Base-by-base conservation (phyloP, 30 jellyfish, hydroid and myxozoan species). In the Catostylus mosaicus region DNA sequence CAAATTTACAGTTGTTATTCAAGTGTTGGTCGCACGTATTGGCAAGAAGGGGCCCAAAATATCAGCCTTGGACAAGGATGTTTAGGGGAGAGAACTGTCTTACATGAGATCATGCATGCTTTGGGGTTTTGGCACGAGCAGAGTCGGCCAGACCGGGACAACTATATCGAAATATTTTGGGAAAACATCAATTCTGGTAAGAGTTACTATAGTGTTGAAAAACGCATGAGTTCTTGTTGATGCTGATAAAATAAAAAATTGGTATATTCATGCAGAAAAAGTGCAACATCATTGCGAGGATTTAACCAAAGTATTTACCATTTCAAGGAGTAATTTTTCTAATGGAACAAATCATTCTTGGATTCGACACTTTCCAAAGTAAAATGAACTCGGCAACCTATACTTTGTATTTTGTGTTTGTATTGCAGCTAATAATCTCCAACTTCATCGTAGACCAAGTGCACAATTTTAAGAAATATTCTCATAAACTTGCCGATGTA, bases 41-140 rank as follows among this genome's bases (percentile, higher is more conserved):
- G 81, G 75, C 35, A 56, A 22, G 19, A 22, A 7, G 97, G 97
- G 7, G 59, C 97, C 9, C 97, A 88, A 52, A 73, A 34, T 19
- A 66, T 88, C 18, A 67, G 89, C 45, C 69, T 88, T 59, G 97
- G 97, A 12, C 27, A 7, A 1, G 97, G 93, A n/a, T 88, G 97
- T 30, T 24, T 69, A 14, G 12, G n/a, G 29, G 54, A 63, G 63
- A 52, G 70, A 14, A 82, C 92, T 20, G 52, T 80, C n/a, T 33
- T 88, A 26, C 97, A 88, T 45, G 97, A 88, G 68, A 57, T 87
- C 14, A 54, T 87, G 91, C 96, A 87, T 35, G 83, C 90, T 12
- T 36, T 87, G 23, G 96, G 96, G 3, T 87, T 87, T 40, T 72
- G 87, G 86, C 96, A 87, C 50, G 96, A 87, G 46, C 96, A 88